A percentile compares a stretch with the other conserved stretches of the same genome.
phyloP scores from a whole-genome alignment of 2,888 invertebrate genomes.

The Argynnis bischoffii region DNA sequence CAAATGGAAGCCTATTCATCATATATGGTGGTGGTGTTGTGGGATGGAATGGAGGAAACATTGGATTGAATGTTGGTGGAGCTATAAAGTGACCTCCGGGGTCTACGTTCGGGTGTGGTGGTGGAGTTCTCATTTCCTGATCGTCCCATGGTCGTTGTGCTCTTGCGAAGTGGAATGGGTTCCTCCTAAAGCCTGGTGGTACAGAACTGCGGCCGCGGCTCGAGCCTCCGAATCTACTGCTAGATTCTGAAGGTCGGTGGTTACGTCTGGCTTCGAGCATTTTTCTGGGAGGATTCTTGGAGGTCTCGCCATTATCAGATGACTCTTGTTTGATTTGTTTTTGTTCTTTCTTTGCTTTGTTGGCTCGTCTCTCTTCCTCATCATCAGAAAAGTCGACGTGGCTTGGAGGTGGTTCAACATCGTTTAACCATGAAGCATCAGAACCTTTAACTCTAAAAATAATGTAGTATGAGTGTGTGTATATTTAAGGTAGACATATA shows the following conservation, averaged over 20 bases:
- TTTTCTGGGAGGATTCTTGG: constrained; percentile 53
- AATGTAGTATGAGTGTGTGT: neutral
- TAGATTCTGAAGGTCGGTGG: constrained; percentile 70
- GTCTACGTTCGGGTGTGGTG: constrained; percentile 50
- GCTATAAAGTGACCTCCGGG: constrained; percentile 40
- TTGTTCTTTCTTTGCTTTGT: constrained; percentile 61
- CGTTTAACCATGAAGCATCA: constrained; percentile 94
- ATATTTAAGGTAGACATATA: too few relatives aligned
- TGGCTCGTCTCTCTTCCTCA: constrained; percentile 87
- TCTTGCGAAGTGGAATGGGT: constrained; percentile 52
- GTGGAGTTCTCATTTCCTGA: constrained; percentile 51
- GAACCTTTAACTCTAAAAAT: constrained; percentile 88
- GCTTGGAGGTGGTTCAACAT: constrained; percentile 90
- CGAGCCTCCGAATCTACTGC: constrained; percentile 69
- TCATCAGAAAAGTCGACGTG: constrained; percentile 93
- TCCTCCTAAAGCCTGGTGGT: constrained; percentile 55
- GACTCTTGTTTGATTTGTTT: constrained; percentile 50
- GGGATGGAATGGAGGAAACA: constrained; percentile 55
- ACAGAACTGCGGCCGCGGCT: constrained; percentile 65
- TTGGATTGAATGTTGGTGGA: constrained; percentile 50
- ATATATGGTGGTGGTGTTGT: constrained; percentile 48
- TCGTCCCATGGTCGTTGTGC: constrained; percentile 53
- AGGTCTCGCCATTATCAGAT: constrained; percentile 59
- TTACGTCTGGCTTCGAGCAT: constrained; percentile 58
- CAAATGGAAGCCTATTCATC: constrained; percentile 57